Evolutionary conservation across 2,797 vertebrate species (phyloP).

Genomic region (Gephyroberyx darwinii): DNA sequence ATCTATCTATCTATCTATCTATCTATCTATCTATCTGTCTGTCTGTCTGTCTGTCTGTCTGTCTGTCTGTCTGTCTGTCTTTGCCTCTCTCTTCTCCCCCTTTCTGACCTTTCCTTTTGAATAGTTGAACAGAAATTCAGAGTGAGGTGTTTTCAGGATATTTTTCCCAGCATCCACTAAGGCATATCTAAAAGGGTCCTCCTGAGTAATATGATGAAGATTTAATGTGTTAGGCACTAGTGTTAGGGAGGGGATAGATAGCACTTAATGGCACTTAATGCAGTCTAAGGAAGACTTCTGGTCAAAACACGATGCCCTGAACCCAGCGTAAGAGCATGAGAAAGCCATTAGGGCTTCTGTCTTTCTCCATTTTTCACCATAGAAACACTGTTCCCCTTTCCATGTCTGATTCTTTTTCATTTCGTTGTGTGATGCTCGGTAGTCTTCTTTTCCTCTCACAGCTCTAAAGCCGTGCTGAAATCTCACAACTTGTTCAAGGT

Average conservation of each 20-base stretch:
- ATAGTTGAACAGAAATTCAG: not conserved
- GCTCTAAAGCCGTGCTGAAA: conserved; percentile 38
- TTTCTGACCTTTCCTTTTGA: not conserved
- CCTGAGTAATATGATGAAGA: conserved; percentile 49
- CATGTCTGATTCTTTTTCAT: conserved; percentile 52
- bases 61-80: not conserved
- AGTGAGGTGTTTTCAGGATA: conserved; percentile 1
- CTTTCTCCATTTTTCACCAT: conserved; percentile 48
- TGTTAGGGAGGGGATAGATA: conserved; percentile 42
- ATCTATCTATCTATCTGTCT: conserved; percentile 5
- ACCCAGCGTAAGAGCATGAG: conserved; percentile 50
- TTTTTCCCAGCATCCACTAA: conserved; percentile 2
- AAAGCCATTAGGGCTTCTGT: conserved; percentile 65
- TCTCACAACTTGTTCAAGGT: conserved; percentile 53
- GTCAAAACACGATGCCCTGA: conserved; percentile 52
- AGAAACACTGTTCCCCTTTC: conserved; percentile 37
- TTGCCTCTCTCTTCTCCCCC: not conserved
- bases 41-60: not conserved
- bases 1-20: not conserved
- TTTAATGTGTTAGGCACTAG: conserved; percentile 53
- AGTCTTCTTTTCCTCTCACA: conserved; percentile 12
- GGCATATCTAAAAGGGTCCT: conserved; percentile 30
- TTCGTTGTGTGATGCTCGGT: conserved; percentile 35
- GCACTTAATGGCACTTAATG: conserved; percentile 59
- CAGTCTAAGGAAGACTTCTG: conserved; percentile 39